phyloP scores from a whole-genome alignment of 2,888 invertebrate species.

The Metallyticus violacea region DNA sequence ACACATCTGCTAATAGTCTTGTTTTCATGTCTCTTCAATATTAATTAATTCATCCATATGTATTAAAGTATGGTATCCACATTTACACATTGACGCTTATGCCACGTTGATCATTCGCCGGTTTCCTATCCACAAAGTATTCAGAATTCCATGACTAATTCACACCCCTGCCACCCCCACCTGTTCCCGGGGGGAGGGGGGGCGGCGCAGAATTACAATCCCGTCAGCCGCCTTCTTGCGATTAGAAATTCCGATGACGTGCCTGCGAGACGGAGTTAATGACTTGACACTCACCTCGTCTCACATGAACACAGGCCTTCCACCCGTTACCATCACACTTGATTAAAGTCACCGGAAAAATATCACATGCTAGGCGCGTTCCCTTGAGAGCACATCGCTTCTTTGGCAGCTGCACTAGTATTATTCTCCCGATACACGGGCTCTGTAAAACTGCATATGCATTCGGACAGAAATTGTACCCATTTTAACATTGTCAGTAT shows the following conservation, averaged over 20 bases:
- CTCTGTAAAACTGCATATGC: too few species aligned
- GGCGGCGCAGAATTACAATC: not conserved
- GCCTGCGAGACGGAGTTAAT: not conserved
- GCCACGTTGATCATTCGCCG: too few species aligned
- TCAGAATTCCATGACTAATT: too few species aligned
- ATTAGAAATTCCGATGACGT: not conserved
- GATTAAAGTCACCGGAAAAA: not conserved
- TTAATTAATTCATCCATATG: not conserved
- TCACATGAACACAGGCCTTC: not conserved
- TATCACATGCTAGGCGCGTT: too few species aligned
- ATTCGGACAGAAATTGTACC: too few species aligned
- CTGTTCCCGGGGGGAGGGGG: too few species aligned
- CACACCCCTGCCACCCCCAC: not conserved
- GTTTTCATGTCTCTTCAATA: not conserved
- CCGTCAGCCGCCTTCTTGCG: not conserved
- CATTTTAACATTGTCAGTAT: too few species aligned
- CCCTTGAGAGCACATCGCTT: not conserved
- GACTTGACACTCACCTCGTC: not conserved
- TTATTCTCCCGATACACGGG: too few species aligned
- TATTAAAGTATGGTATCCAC: not conserved
- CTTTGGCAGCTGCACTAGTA: too few species aligned
- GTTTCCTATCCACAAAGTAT: not conserved
- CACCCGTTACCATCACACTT: not conserved
- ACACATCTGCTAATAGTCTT: not conserved
- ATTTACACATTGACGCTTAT: not conserved